Percentiles rank a stretch among this genome's conserved stretches.
These are phyloP conservation scores for Eupithecia centaureata DNA, from an alignment of 2,888 invertebrate species.

Conservation along the genomic window DNA sequence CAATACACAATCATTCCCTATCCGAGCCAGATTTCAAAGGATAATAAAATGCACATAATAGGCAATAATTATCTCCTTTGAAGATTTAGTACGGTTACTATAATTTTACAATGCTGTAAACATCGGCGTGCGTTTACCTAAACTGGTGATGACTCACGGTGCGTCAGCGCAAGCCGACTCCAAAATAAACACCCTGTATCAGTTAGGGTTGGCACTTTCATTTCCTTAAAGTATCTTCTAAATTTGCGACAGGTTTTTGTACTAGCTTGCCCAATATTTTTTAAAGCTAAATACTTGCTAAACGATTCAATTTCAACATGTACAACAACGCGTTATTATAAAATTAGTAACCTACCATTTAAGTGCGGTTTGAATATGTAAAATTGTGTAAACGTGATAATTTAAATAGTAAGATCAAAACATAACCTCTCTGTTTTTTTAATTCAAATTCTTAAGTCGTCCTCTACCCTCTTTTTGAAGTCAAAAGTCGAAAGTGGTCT, in stretches of 20 bases:
- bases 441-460: too few species aligned
- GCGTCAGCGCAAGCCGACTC: slow-evolving; percentile 63
- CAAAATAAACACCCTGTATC: slow-evolving; percentile 58
- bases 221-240: not conserved
- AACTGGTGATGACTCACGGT: slow-evolving; percentile 65
- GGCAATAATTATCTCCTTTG: slow-evolving; percentile 26
- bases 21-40: slow-evolving; percentile 1
- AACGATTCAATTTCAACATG: too few species aligned
- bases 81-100: slow-evolving; percentile 24
- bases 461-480: too few species aligned
- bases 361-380: too few species aligned
- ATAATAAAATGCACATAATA: slow-evolving; percentile 15
- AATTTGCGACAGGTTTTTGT: not conserved
- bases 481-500: too few species aligned
- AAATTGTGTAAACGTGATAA: too few species aligned
- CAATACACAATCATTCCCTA: slow-evolving; percentile 3
- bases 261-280: not conserved
- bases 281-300: too few species aligned
- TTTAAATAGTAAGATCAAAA: too few species aligned
- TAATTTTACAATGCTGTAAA: slow-evolving; percentile 29
- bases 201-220: slow-evolving; percentile 46
- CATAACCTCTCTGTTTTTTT: too few species aligned
- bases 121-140: slow-evolving; percentile 51
- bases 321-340: too few species aligned
- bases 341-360: too few species aligned